Evolutionary conservation across 2,888 invertebrate species (phyloP).

Genomic region (Tryphoninae sp.): DNA sequence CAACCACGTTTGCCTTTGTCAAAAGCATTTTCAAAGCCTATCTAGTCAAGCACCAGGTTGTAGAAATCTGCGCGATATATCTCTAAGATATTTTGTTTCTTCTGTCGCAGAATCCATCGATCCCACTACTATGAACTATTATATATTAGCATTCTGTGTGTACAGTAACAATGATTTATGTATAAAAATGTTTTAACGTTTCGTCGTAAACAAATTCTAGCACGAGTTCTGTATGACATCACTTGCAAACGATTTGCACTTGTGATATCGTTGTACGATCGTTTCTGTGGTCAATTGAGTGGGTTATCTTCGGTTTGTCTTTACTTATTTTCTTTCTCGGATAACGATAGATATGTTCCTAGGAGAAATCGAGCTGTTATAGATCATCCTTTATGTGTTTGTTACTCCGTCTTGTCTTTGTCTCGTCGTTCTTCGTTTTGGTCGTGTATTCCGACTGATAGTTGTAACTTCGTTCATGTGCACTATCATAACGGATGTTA

Average conservation of each 20-base stretch:
- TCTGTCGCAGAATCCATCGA: background rate
- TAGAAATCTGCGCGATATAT: conserved; percentile 7
- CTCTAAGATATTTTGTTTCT: background rate
- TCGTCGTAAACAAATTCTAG: conserved; percentile 21
- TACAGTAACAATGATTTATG: conserved; percentile 56
- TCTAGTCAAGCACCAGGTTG: conserved; percentile 51
- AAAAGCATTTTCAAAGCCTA: conserved; percentile 42
- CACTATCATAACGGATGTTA: conserved; percentile 28
- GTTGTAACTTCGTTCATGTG: conserved; percentile 43
- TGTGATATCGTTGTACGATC: conserved; percentile 26
- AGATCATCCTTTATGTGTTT: conserved; percentile 75
- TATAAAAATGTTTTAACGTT: conserved; percentile 58
- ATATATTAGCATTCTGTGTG: conserved; percentile 52
- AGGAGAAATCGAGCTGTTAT: conserved; percentile 66
- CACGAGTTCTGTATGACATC: conserved; percentile 24
- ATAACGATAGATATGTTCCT: conserved; percentile 19
- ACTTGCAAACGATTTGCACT: conserved; percentile 28
- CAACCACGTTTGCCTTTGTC: conserved; percentile 41
- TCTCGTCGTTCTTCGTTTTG: conserved; percentile 55
- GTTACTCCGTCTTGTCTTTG: conserved; percentile 59
- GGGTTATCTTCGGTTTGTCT: conserved; percentile 5
- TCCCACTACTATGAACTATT: conserved; percentile 12
- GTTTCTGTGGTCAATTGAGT: conserved; percentile 26
- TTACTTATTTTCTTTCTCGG: conserved; percentile 3
- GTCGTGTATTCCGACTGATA: conserved; percentile 55